These are phyloP conservation scores for Oncorhynchus mykiss DNA, from an alignment of 2,113 vertebrate genomes.

Conservation along the genomic window DNA sequence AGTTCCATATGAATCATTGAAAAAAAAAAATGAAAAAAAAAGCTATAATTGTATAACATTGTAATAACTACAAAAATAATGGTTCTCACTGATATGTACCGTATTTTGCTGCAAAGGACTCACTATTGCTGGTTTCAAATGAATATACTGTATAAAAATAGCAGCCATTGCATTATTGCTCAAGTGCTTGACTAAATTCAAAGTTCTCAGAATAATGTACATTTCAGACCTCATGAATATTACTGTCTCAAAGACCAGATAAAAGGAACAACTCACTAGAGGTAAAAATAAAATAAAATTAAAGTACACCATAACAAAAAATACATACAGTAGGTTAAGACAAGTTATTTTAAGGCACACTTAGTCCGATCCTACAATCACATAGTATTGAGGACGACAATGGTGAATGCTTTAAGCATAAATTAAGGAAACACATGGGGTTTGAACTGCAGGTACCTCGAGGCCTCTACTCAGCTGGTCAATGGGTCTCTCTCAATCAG, in stretches of 20 bases:
- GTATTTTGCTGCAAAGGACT: conserved; percentile 1
- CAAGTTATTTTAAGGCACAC: conserved; percentile 58
- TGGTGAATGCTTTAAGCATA: conserved; percentile 55
- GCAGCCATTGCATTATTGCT: conserved; percentile 8
- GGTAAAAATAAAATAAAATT: background rate
- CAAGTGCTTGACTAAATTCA: conserved; percentile 4
- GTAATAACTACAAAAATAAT: background rate
- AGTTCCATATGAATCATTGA: background rate
- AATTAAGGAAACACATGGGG: background rate
- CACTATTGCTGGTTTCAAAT: background rate
- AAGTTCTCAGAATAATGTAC: background rate
- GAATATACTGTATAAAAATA: background rate
- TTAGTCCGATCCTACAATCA: conserved; percentile 47
- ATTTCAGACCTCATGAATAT: background rate
- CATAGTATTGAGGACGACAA: conserved; percentile 49
- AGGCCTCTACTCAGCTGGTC: conserved; percentile 1
- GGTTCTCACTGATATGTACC: background rate
- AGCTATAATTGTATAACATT: background rate
- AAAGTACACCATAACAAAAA: background rate
- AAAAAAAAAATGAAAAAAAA: background rate
- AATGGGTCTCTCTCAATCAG: background rate
- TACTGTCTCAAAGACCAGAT: background rate
- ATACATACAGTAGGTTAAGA: conserved; percentile 11
- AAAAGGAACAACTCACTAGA: background rate
- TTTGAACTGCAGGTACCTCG: background rate